Base-by-base conservation (phyloP, 2,797 vertebrate species). In the Mycteria americana region DNA sequence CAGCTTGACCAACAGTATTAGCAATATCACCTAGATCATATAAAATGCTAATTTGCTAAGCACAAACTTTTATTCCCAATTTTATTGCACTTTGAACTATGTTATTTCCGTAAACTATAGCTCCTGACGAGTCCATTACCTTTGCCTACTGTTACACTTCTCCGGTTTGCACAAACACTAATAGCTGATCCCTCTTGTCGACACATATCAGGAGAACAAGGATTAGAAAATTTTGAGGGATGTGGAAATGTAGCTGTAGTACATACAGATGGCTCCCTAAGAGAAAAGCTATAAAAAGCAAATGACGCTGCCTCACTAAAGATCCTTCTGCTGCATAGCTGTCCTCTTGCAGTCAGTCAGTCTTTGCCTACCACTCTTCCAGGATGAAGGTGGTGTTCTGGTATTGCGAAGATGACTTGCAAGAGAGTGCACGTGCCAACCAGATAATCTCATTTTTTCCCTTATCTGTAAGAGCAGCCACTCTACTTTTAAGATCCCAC, bases 271-370 rank as follows among this genome's bases (percentile, higher is more conserved):
- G 69, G 86, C 48, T 94, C 48, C 11, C 39, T 88, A 70, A 60
- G 46, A 86, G 41, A 70, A 88, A 89, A 91, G 30, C 65, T 89
- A 86, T 59, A 81, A 86, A 92, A 96, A 92, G 51, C 68, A 88
- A 93, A 39, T 43, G 74, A 67, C 3, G 1, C n/a, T 56, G 60
- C 39, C 59, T 81, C 68, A 22, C 74, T 64, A 79, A 79, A 89
- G 62, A 82, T 54, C 28, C 37, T 75, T 69, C 75, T 88, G 88
- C 64, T 79, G 53, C 39, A 86, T 24, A 80, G 69, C 60, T 96
- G 89, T 59, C 69, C 57, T 88, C 86, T 72, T 93, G 67, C 88
- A 95, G 81, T 72, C 88, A 79, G 37, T 51, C 60, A 76, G 48
- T 19, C 82, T 85, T 92, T 78, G 53, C 84, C 51, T 30, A 76